These are phyloP conservation scores for Callorhinus ursinus DNA, from an alignment of 2,113 vertebrate genomes.

Conservation along the genomic window DNA sequence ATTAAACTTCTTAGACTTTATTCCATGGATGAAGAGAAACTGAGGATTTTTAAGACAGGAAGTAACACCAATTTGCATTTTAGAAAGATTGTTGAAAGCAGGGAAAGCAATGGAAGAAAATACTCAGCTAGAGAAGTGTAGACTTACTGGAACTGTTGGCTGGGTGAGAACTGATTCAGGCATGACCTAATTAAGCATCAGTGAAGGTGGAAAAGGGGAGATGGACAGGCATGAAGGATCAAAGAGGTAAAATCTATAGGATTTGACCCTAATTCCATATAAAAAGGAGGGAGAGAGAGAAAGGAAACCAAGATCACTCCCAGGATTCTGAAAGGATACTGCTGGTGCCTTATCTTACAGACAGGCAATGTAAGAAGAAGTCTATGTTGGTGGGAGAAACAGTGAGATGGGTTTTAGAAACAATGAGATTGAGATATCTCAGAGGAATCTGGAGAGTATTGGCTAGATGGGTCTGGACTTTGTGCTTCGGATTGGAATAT, in stretches of 20 bases:
- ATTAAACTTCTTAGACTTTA: background rate
- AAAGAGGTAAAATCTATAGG: background rate
- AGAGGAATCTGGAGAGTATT: background rate
- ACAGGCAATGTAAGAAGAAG: background rate
- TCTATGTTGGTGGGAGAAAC: background rate
- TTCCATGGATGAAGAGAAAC: background rate
- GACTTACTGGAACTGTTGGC: background rate
- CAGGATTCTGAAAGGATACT: background rate
- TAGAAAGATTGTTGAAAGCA: background rate
- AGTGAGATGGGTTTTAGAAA: background rate
- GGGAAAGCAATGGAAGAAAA: background rate
- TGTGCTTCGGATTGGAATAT: background rate
- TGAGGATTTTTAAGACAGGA: background rate
- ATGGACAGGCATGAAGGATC: background rate
- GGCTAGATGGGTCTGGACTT: background rate
- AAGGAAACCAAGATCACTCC: background rate
- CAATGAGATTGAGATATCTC: background rate
- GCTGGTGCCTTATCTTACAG: background rate
- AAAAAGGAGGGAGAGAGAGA: background rate
- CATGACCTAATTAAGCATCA: background rate
- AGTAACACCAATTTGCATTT: background rate
- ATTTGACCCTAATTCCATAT: background rate
- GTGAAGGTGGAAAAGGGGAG: background rate
- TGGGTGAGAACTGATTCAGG: background rate
- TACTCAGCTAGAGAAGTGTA: background rate